Evolutionary conservation across 1,140 invertebrate species (phyloP), one percentile per base, ranked within the genome.

Genomic region (Trichonephila inaurata): DNA sequence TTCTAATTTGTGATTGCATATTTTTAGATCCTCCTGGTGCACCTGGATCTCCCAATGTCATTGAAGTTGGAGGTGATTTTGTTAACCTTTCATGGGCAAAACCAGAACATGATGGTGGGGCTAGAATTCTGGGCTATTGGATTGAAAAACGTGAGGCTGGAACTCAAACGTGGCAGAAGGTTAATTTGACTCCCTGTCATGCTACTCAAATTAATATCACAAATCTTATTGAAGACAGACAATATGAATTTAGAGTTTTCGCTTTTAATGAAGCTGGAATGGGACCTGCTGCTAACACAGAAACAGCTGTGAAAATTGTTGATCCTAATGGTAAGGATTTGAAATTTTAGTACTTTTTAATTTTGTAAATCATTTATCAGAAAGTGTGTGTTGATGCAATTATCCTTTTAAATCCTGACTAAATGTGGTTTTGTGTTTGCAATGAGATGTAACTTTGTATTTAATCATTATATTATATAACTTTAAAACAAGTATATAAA

Each of bases 31-130:
- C 98, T 60, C 99, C 99, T 66, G 98, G 98, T 91, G 96, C 98
- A 19, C 99, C 99, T 83, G 98, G 98, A 89, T 97, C 97, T 72
- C 99, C 99, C 8, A 97, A 97, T 94, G 98, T 99, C 72, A 97
- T 97, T 64, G 98, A 99, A 96, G 97, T 99, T 28, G 99, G 99
- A 90, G 98, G 98, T 66, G 99, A 99, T 95, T 99, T 99, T 96
- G 99, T 99, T 6, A 99, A 99, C 95, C 97, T 99, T 6, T 97
- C 98, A 95, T 99, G 99, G 99, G 97, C 97, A 5, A 99, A 98
- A 96, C 99, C 99, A 18, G 97, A 97, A 95, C 97, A 96, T 81
- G 99, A 99, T 96, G 99, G 99, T 64, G 99, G 99, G 85, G 97
- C 99, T 61, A 97, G 98, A 95, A 98, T 99, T 94, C 98, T 98